Evolutionary conservation across 2,888 invertebrate species (phyloP), one percentile per base, ranked within the genome.

Genomic region (Agrotis ipsilon): DNA sequence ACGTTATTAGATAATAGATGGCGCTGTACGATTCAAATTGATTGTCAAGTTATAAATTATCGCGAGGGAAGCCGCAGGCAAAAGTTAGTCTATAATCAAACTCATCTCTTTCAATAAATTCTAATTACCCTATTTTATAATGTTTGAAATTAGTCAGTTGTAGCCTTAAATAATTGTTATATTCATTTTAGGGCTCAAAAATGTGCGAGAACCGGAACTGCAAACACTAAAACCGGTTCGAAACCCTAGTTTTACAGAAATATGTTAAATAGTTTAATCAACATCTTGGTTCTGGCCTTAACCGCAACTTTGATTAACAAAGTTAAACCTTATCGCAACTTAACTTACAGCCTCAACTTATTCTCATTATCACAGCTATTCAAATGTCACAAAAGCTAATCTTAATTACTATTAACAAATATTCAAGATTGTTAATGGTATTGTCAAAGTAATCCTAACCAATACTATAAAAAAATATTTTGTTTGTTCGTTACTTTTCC

Each of bases 341-440:
- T 1, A 39, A 43, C 43, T 21, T 43, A 24, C 32, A 51, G 18
- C 27, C 11, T 19, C 7, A 46, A 45, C n/a, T 1, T 45, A 24
- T 39, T 54, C 4, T 46, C 32, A 54, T 62, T 19, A 49, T 43
- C 57, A 32, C 27, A 60, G 6, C 32, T 39, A 66, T 69, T 64
- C 32, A 64, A 18, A 24, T 39, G 21, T 60, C 51, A 14, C 13
- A 11, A 45, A 39, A n/a, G 48, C 27, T 39, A 49, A 54, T 19
- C 73, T 59, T 52, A 68, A 77, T 77, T 48, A 72, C 45, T 57
- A 45, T 48, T 19, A 43, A 64, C 63, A 68, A 72, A 32, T 6
- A 51, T 24, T 57, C 19, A 55, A 60, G n/a, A 72, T 77, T 32
- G 49, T 46, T 21, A 51, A 46, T 61, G 54, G 21, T 39, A 19